Base-by-base conservation (phyloP, 2,113 vertebrate species). In the Seriola rivoliana region DNA sequence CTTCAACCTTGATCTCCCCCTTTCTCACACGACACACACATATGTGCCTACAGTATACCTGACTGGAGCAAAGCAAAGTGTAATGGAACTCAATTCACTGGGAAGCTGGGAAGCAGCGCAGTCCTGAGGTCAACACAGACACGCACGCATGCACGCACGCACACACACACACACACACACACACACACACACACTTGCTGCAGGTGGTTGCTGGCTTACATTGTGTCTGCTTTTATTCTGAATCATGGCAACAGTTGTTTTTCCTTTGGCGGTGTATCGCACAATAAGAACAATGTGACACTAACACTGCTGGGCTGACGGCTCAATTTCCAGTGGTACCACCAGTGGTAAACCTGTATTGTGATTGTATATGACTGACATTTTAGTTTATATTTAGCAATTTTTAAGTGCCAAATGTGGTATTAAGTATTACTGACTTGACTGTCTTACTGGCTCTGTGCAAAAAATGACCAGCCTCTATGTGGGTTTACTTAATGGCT, bases 71-170 rank as follows among this genome's bases (percentile, higher is more conserved):
- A 75, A 80, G 79, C 75, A 72, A 84, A 36, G 71, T 89, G 90
- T 93, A 90, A 89, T 87, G 54, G 80, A 93, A 89, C 84, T 85
- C 68, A 91, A 65, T 81, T 92, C 84, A 82, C 21, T 62, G 70
- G 69, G 68, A 84, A 62, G 69, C 21, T 62, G 70, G 69, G 69
- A 84, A 62, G 66, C 44, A 25, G 19, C 3, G 3, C 82, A 85
- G 68, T 77, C 78, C 81, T 10, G 81, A 92, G 87, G 90, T 90
- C 92, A 85, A 48, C 52, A 12, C 60, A n/a, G 19, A 63, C 10
- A n/a, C 46, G 32, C 46, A 48, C 34, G 10, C 65, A 58, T 52
- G 34, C 29, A 40, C 29, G n/a, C n/a, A n/a, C n/a, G n/a, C n/a
- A 40, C 32, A 21, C n/a, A 68, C 50, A 70, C 57, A 40, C 34